Conservation (phyloP, 2,113 vertebrate species). For the Suricata suricatta region DNA sequence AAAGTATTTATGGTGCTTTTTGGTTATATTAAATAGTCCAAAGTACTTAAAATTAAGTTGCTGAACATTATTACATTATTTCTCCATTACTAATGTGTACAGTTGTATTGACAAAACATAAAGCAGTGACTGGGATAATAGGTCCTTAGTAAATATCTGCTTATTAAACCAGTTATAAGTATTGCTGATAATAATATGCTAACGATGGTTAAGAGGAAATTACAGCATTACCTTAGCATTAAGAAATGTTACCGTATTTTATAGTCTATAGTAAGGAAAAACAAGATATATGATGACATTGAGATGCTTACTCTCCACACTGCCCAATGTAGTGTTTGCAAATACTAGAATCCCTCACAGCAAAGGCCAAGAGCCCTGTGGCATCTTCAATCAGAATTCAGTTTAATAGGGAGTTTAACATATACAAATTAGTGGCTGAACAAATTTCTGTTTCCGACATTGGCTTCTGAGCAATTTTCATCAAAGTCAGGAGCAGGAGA, state of each 20-base stretch:
- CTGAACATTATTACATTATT: neutral
- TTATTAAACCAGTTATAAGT: neutral
- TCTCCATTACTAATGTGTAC: neutral
- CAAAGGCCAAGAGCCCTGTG: neutral
- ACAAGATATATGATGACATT: neutral
- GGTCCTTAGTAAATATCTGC: neutral
- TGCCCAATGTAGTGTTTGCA: neutral
- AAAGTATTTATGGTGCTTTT: neutral
- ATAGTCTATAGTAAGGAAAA: neutral
- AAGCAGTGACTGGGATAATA: neutral
- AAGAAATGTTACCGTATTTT: neutral
- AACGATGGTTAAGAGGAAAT: neutral
- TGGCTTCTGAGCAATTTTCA: neutral
- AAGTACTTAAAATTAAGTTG: neutral
- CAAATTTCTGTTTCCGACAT: neutral
- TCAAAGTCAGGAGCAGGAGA: neutral
- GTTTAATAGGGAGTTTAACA: neutral
- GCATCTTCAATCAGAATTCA: neutral
- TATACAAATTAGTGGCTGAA: neutral
- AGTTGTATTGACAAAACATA: neutral
- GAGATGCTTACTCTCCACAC: neutral
- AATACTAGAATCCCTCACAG: neutral
- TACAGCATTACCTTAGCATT: neutral
- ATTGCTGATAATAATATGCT: neutral
- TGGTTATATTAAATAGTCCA: neutral